phyloP scores from a whole-genome alignment of 2,113 vertebrate genomes.

The Osmerus mordax region DNA sequence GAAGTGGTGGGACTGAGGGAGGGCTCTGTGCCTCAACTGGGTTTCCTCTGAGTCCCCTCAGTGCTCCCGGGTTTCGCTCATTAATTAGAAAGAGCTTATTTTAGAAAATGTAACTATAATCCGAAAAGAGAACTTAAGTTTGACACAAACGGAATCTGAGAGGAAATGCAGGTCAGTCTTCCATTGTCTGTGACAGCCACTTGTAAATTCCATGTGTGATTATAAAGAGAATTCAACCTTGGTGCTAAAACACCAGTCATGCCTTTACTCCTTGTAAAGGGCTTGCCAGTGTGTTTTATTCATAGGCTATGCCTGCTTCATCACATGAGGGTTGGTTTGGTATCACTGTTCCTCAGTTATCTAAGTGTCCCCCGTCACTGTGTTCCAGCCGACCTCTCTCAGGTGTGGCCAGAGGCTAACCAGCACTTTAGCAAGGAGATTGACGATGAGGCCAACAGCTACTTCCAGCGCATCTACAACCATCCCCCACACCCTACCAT shows the following conservation, averaged over 20 bases:
- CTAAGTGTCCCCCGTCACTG: too few species aligned
- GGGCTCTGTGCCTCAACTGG: slow-evolving; percentile 69
- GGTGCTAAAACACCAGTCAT: slow-evolving; percentile 15
- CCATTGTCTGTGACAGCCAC: slow-evolving; percentile 65
- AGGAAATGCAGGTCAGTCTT: slow-evolving; percentile 73
- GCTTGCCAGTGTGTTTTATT: neutral
- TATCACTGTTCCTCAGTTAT: neutral
- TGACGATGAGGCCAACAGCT: slow-evolving; percentile 98
- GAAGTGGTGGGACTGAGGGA: slow-evolving; percentile 90
- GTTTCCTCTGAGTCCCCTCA: slow-evolving; percentile 56
- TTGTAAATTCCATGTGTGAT: slow-evolving; percentile 19
- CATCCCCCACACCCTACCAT: slow-evolving; percentile 98
- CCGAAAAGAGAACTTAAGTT: neutral
- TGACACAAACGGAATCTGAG: slow-evolving; percentile 17
- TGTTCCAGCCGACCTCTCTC: slow-evolving; percentile 92
- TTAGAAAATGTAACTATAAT: neutral
- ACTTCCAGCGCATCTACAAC: slow-evolving; percentile 99
- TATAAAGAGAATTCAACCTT: slow-evolving; percentile 19
- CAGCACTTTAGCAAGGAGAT: slow-evolving; percentile 99
- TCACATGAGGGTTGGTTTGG: neutral
- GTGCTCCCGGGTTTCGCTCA: neutral
- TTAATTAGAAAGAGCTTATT: neutral
- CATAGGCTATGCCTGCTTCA: neutral
- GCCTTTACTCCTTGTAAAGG: neutral
- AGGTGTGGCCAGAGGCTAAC: slow-evolving; percentile 99